These are phyloP conservation scores for Typhlomys cinereus DNA, from an alignment of 2,113 vertebrate species.

Conservation along the genomic window DNA sequence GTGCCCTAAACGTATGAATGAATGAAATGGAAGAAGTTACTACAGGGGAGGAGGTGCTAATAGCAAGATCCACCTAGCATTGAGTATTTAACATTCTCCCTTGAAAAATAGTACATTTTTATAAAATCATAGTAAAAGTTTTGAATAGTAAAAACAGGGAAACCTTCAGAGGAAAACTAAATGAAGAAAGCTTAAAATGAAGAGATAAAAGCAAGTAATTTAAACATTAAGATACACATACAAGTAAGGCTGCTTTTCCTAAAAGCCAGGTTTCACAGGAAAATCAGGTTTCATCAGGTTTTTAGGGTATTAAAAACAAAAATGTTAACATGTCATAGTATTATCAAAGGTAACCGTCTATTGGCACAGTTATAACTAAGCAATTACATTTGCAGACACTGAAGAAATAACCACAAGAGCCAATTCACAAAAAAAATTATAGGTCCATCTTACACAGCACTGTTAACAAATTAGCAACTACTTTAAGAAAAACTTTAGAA, in stretches of 20 bases:
- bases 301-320: constrained; percentile 38
- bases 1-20: constrained; percentile 73
- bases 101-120: constrained; percentile 69
- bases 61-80: constrained; percentile 83
- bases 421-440: neutral
- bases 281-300: no score
- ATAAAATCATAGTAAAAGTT: constrained; percentile 75
- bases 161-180: constrained; percentile 71
- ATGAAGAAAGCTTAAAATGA: constrained; percentile 75
- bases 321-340: constrained; percentile 25
- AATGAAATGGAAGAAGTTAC: constrained; percentile 63
- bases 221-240: constrained; percentile 5
- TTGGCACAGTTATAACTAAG: neutral
- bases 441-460: neutral
- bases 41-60: constrained; percentile 75
- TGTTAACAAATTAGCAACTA: constrained; percentile 11
- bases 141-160: constrained; percentile 75
- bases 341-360: neutral
- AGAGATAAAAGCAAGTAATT: no score
- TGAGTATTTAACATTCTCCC: constrained; percentile 76
- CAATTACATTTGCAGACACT: constrained; percentile 14
- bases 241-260: neutral
- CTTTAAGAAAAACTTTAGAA: constrained; percentile 38
- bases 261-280: constrained; percentile 14
- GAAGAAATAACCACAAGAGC: constrained; percentile 29